Conservation (phyloP, 2,113 vertebrate genomes). For the Brachyistius frenatus region DNA sequence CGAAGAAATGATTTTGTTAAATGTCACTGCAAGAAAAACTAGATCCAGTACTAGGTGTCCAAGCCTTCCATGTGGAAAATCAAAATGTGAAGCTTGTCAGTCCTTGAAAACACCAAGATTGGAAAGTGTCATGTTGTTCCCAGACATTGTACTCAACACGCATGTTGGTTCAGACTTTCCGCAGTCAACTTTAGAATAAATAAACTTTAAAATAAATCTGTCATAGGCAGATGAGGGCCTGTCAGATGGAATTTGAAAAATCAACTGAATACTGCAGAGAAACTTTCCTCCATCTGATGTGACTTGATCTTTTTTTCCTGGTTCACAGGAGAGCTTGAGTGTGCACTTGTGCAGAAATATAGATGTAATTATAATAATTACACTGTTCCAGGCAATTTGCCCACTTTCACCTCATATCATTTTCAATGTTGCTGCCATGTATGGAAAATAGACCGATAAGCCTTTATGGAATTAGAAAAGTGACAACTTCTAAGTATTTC, state of each 20-base stretch:
- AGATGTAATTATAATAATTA: slow-evolving; percentile 71
- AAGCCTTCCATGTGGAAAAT: slow-evolving; percentile 45
- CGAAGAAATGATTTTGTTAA: slow-evolving; percentile 8
- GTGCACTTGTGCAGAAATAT: slow-evolving; percentile 63
- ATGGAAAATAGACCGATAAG: slow-evolving; percentile 4
- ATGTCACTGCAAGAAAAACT: slow-evolving; percentile 28
- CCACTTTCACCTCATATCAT: slow-evolving; percentile 28
- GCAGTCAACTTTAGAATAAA: not conserved
- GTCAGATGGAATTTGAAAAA: slow-evolving; percentile 15
- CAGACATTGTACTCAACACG: not conserved
- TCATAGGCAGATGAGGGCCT: not conserved
- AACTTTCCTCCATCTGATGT: slow-evolving; percentile 24
- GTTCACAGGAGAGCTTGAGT: slow-evolving; percentile 38
- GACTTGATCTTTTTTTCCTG: slow-evolving; percentile 1
- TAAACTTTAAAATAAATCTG: slow-evolving; percentile 10
- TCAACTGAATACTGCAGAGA: slow-evolving; percentile 23
- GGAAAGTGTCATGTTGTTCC: not conserved
- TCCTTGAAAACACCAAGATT: not conserved
- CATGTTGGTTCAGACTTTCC: too few species aligned
- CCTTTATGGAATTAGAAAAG: not conserved
- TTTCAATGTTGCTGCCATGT: slow-evolving; percentile 38
- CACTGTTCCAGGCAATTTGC: slow-evolving; percentile 61
- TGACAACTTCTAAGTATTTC: not conserved
- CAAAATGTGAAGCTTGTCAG: slow-evolving; percentile 11
- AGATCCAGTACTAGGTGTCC: not conserved